Evolutionary conservation across 37 sponge, comb jelly and placozoan species (phyloP).

Genomic region (Halichondria panicea): DNA sequence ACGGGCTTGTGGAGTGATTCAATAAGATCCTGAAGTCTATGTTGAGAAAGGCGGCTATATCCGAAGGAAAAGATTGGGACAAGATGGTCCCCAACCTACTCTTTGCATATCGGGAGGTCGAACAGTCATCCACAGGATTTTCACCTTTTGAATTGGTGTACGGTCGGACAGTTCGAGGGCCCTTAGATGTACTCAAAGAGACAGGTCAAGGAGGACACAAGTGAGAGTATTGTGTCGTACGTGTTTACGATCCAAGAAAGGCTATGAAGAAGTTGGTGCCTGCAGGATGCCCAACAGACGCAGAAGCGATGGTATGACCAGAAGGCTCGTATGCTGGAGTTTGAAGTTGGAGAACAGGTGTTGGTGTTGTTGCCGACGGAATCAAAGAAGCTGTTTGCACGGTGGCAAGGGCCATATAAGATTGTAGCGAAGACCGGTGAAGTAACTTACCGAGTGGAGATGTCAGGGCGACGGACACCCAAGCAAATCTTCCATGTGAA

Average conservation of each 20-base stretch:
- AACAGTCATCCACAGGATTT: conserved; percentile 13
- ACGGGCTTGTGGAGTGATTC: conserved; percentile 17
- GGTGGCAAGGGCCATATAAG: too few relatives aligned
- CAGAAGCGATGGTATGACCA: too few relatives aligned
- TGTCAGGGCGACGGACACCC: too few relatives aligned
- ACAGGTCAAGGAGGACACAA: neutral
- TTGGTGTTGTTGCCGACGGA: too few relatives aligned
- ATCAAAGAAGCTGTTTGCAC: too few relatives aligned
- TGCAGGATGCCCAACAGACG: too few relatives aligned
- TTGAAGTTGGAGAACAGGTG: neutral
- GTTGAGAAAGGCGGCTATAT: neutral
- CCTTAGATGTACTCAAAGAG: conserved; percentile 31
- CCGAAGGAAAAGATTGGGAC: conserved; percentile 22
- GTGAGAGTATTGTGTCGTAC: conserved; percentile 21
- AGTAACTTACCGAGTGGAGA: too few relatives aligned
- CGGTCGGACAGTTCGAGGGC: conserved; percentile 22
- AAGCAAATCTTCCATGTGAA: too few relatives aligned
- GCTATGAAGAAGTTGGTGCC: too few relatives aligned
- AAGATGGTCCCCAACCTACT: conserved; percentile 19
- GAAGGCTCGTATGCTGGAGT: conserved; percentile 17
- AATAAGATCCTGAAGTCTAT: conserved; percentile 21
- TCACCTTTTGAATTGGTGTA: conserved; percentile 29
- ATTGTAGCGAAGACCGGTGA: too few relatives aligned
- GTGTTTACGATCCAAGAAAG: conserved; percentile 15
- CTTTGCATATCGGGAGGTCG: conserved; percentile 10